Evolutionary conservation across 2,797 vertebrate genomes (phyloP), one percentile per base, ranked within the genome.

Genomic region (Nannoperca australis): DNA sequence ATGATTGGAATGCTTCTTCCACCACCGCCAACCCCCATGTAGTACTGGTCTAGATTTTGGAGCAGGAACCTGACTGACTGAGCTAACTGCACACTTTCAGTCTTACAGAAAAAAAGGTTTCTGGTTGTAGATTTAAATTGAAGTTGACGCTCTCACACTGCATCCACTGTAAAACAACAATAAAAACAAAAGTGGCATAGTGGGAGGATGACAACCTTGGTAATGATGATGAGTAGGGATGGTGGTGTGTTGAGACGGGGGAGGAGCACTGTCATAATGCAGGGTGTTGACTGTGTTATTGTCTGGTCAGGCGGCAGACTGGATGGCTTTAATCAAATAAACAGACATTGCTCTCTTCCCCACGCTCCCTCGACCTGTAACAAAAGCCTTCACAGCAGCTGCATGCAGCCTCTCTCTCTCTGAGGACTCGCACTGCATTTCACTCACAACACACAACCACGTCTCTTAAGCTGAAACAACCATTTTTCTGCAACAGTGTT

Each of bases 311-410:
- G 50, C 78, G 65, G 59, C 68, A 84, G 71, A 54, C 69, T 49
- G 72, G 60, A 73, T 8, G 36, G 36, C 0, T 64, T 65, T 79
- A 73, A 84, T 79, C 64, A 54, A 71, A 83, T 76, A 24, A 75
- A 50, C 72, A 73, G 55, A 64, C 38, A 7, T 42, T 42, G 69
- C 22, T 51, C 24, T 51, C 22, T 58, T 3, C 27, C 1, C 18
- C 30, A 5, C 7, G 22, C 34, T 47, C 22, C 22, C 67, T 45
- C 72, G 2, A 27, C 24, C 60, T 1, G 5, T 1, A 79, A 76
- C 62, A 59, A 49, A 5, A 4, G n/a, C 47, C 42, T 77, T 58
- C n/a, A 24, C 65, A 72, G 56, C 56, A 38, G 75, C 74, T 47
- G 36, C 10, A 20, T 20, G 22, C 47, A 22, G 18, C 5, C 65